Conservation (phyloP, 2,888 invertebrate genomes). For the Noctua janthina region DNA sequence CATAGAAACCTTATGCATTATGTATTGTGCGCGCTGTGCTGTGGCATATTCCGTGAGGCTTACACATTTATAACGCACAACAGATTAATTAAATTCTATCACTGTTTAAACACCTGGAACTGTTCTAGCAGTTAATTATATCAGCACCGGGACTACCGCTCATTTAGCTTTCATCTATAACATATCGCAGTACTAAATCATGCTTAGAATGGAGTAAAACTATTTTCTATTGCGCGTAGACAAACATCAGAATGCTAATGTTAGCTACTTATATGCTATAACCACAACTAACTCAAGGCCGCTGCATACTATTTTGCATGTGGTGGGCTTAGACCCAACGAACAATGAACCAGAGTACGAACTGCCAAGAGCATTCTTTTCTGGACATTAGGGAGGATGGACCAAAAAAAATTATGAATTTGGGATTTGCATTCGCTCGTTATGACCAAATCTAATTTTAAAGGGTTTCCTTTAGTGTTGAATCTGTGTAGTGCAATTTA, state of each 20-base stretch:
- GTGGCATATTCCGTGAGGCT: constrained; percentile 59
- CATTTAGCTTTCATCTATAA: constrained; percentile 34
- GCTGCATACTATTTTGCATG: constrained; percentile 38
- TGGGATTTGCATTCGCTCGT: not conserved
- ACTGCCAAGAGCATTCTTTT: not conserved
- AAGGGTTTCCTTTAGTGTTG: constrained; percentile 7
- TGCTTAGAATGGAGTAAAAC: constrained; percentile 43
- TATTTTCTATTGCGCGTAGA: constrained; percentile 45
- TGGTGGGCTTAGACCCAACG: constrained; percentile 6
- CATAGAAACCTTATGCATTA: constrained; percentile 72
- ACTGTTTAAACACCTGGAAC: constrained; percentile 43
- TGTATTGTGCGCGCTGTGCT: constrained; percentile 62
- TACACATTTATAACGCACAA: constrained; percentile 58
- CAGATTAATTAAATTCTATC: constrained; percentile 42
- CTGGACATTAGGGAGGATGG: not conserved
- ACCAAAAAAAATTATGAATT: not conserved
- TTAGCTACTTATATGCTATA: constrained; percentile 36
- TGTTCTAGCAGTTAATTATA: constrained; percentile 28
- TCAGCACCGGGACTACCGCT: constrained; percentile 13
- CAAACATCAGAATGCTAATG: constrained; percentile 58
- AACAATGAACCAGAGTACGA: constrained; percentile 1
- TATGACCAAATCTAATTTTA: not conserved
- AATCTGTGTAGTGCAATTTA: constrained; percentile 28
- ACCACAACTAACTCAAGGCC: constrained; percentile 58
- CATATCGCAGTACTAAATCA: constrained; percentile 25